A percentile compares a stretch with the other conserved stretches of the same genome.
Evolutionary conservation across 2,797 vertebrate species (phyloP).

Genomic region (Oophaga sylvatica): DNA sequence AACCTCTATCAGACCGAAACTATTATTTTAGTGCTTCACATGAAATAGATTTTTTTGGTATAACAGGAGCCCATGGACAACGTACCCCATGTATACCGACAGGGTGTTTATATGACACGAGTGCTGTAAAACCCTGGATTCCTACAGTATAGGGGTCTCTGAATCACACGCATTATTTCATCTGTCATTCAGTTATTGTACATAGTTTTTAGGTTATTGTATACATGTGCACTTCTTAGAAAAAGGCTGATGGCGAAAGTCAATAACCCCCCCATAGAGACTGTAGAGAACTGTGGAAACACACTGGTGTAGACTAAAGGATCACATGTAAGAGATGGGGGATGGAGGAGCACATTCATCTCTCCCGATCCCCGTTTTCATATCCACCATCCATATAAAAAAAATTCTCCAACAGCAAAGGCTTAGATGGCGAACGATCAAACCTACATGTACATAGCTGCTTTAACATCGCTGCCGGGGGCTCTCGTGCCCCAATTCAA

Average conservation of each 20-base stretch:
- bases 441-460: background rate
- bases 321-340: background rate
- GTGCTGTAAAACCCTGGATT: too few relatives aligned
- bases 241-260: background rate
- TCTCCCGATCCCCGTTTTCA: background rate
- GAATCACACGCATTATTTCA: background rate
- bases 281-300: background rate
- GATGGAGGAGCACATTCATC: background rate
- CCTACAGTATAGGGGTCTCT: too few relatives aligned
- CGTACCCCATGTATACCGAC: too few relatives aligned
- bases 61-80: too few relatives aligned
- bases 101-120: too few relatives aligned
- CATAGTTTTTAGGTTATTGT: background rate
- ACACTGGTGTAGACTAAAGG: background rate
- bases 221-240: background rate
- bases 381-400: background rate
- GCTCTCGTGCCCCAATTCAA: background rate
- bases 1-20: too few relatives aligned
- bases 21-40: too few relatives aligned
- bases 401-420: background rate
- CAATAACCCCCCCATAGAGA: background rate
- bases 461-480: background rate
- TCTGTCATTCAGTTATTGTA: background rate
- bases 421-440: too few relatives aligned
- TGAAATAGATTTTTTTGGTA: too few relatives aligned